Conservation (phyloP, 1,140 invertebrate genomes). For the Zaprionus tsacasi region DNA sequence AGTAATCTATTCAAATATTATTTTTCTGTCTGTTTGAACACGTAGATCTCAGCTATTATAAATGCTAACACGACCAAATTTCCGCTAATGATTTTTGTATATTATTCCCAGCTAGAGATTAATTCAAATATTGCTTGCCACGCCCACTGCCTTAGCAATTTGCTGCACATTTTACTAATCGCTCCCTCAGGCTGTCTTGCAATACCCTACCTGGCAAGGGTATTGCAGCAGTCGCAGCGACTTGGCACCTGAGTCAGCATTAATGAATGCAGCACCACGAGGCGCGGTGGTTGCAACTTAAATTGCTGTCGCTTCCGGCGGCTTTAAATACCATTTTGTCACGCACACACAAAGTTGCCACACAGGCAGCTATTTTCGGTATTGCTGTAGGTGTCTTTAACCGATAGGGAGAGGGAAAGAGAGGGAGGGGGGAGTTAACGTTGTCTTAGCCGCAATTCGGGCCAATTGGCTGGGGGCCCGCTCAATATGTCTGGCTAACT, state of each 20-base stretch:
- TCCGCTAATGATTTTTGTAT: too few relatives aligned
- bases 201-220: conserved; percentile 5
- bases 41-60: too few relatives aligned
- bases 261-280: conserved; percentile 65
- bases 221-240: conserved; percentile 2
- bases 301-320: conserved; percentile 83
- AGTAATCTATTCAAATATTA: too few relatives aligned
- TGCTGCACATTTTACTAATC: neutral
- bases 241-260: conserved; percentile 62
- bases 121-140: too few relatives aligned
- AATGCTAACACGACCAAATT: too few relatives aligned
- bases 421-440: conserved; percentile 39
- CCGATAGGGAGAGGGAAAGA: neutral
- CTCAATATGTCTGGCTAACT: conserved; percentile 82
- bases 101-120: too few relatives aligned
- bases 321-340: conserved; percentile 82
- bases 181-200: neutral
- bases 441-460: conserved; percentile 68
- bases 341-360: conserved; percentile 66
- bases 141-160: too few relatives aligned
- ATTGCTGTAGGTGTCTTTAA: conserved; percentile 63
- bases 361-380: conserved; percentile 46
- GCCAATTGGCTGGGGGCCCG: conserved; percentile 59
- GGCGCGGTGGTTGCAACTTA: conserved; percentile 72
- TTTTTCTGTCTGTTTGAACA: too few relatives aligned